phyloP scores from a whole-genome alignment of 2,113 vertebrate species.

The Ptychochromis oligacanthus region DNA sequence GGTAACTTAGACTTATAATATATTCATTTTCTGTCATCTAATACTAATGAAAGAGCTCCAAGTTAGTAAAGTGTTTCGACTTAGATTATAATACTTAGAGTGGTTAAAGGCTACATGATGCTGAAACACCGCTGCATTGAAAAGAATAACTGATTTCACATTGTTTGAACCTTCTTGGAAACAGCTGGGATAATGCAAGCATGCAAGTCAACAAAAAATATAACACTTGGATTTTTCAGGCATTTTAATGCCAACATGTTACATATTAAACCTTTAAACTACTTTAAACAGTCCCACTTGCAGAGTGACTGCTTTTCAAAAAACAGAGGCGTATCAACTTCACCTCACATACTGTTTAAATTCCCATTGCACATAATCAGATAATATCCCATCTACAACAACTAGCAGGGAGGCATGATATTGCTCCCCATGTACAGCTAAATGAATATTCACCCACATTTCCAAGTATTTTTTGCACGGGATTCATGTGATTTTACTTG shows the following conservation, averaged over 20 bases:
- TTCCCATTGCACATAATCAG: conserved; percentile 45
- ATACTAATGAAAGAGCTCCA: no score
- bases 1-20: background rate
- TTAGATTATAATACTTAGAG: no score
- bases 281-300: background rate
- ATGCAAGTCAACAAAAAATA: no score
- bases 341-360: conserved; percentile 51
- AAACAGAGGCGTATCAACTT: conserved; percentile 52
- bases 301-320: conserved; percentile 12
- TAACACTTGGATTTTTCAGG: background rate
- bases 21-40: background rate
- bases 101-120: no score
- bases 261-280: background rate
- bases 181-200: no score
- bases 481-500: background rate
- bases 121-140: no score
- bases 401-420: conserved; percentile 16
- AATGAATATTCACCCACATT: conserved; percentile 13
- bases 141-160: no score
- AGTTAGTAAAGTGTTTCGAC: no score
- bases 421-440: background rate
- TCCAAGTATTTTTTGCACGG: background rate
- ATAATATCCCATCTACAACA: conserved; percentile 44
- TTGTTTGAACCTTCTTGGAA: no score
- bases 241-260: background rate